A percentile compares a stretch with the other conserved stretches of the same genome.
phyloP scores from a whole-genome alignment of 1,140 invertebrate genomes.

The Diorhabda sublineata region DNA sequence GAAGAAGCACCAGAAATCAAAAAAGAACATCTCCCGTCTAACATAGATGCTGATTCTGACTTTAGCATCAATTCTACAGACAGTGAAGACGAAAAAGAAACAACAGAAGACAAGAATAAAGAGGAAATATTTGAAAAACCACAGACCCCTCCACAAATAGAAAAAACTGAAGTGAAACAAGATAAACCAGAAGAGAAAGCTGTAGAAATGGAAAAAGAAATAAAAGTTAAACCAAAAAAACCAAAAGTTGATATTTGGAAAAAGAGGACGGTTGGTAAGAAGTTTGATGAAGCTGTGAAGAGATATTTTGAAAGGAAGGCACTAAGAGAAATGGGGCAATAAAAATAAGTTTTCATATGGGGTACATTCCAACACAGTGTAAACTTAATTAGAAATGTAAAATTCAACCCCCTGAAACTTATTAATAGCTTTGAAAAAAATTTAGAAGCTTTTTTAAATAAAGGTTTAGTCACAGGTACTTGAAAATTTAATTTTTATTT shows the following conservation, averaged over 20 bases:
- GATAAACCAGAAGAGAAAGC: slow-evolving; percentile 28
- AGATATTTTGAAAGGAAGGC: slow-evolving; percentile 77
- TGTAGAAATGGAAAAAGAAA: slow-evolving; percentile 25
- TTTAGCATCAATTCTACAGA: slow-evolving; percentile 62
- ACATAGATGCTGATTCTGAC: slow-evolving; percentile 66
- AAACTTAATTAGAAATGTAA: no score
- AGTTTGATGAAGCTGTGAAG: slow-evolving; percentile 74
- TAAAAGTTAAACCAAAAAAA: slow-evolving; percentile 41
- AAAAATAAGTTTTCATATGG: background rate
- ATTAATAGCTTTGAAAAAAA: no score
- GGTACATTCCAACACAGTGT: no score
- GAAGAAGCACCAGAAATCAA: slow-evolving; percentile 49
- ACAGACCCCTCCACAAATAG: background rate
- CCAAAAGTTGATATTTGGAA: slow-evolving; percentile 71
- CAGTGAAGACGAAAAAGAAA: slow-evolving; percentile 42
- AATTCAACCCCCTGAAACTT: no score
- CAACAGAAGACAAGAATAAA: background rate
- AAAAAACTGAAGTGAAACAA: slow-evolving; percentile 24
- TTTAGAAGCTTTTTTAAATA: no score
- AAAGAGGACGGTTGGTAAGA: slow-evolving; percentile 76
- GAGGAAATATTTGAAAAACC: background rate
- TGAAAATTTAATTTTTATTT: no score
- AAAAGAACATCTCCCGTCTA: slow-evolving; percentile 51
- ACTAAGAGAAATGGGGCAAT: slow-evolving; percentile 28
- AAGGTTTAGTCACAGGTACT: no score